phyloP scores from a whole-genome alignment of 2,113 vertebrate species.

The Takifugu bimaculatus region DNA sequence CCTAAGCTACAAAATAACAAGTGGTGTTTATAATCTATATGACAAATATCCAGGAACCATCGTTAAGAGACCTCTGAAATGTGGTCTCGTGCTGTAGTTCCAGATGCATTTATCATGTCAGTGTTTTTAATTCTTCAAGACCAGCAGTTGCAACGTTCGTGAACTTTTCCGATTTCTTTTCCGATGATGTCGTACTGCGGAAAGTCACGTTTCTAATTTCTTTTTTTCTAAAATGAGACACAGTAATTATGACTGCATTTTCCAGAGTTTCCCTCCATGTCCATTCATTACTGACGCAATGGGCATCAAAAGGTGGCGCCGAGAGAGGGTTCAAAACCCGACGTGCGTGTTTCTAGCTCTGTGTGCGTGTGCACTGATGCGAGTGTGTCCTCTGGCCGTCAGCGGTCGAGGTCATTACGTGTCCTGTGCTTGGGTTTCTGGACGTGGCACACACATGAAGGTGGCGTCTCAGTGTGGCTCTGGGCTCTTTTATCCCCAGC shows the following conservation, averaged over 20 bases:
- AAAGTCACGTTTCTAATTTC: constrained; percentile 7
- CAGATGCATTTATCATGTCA: too few species aligned
- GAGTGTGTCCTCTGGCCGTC: constrained; percentile 23
- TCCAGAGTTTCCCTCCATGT: constrained; percentile 34
- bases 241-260: constrained; percentile 28
- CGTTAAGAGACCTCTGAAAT: too few species aligned
- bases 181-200: constrained; percentile 26
- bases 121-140: not conserved
- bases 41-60: too few species aligned
- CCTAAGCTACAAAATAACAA: too few species aligned
- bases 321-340: constrained; percentile 40
- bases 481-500: constrained; percentile 24
- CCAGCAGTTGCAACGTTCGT: constrained; percentile 7
- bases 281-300: constrained; percentile 34
- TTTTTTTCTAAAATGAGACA: constrained; percentile 5
- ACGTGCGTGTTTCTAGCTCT: constrained; percentile 46
- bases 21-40: too few species aligned
- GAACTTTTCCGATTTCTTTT: constrained; percentile 10
- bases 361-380: constrained; percentile 1
- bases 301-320: constrained; percentile 27
- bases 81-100: too few species aligned
- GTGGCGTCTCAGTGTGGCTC: too few species aligned
- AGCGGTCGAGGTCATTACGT: constrained; percentile 18
- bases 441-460: too few species aligned
- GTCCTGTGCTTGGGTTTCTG: too few species aligned